Base-by-base conservation (phyloP, 2,797 vertebrate species). In the Hypotaenidia okinawae region DNA sequence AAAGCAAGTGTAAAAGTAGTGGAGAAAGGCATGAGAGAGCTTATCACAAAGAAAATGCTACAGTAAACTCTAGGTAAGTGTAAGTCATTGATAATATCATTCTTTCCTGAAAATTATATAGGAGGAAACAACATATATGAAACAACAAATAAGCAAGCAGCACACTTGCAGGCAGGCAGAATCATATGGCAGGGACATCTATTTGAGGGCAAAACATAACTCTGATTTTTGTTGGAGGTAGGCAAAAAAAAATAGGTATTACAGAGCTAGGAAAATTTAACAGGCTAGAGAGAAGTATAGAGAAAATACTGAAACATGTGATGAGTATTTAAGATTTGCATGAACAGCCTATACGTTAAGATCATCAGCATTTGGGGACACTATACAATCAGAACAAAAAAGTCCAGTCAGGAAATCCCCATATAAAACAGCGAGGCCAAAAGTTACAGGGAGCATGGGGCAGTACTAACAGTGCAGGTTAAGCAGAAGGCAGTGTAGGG, bases 21-120 rank as follows among this genome's bases (percentile, higher is more conserved):
- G 63, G 55, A 76, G 13, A 75, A 94, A 69, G 13, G 5, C 37
- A 35, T 37, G 62, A n/a, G 3, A 41, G 25, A 19, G 33, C 51
- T 94, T 57, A 49, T 32, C 74, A 18, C 47, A 49, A 66, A 27
- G 35, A 68, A 76, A 89, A 81, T 61, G 57, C 97, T 97, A 9
- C 2, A 6, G 13, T 57, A 32, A 14, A 10, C 28, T 75, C 25
- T 24, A 62, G 13, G 17, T 75, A 69, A 59, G 32, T 32, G 6
- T 35, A 82, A 80, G 16, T 62, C 35, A 70, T 27, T 75, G 81
- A 37, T 61, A 89, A 77, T 33, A 72, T 62, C 43, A 85, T 84
- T 14, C 6, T 66, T 75, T 57, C 12, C 14, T 55, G 6, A 64
- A 88, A 81, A 77, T 49, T 63, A 61, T 22, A 35, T 18, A 13